Base-by-base conservation (phyloP, 2,113 vertebrate species). In the Actenoides hombroni region DNA sequence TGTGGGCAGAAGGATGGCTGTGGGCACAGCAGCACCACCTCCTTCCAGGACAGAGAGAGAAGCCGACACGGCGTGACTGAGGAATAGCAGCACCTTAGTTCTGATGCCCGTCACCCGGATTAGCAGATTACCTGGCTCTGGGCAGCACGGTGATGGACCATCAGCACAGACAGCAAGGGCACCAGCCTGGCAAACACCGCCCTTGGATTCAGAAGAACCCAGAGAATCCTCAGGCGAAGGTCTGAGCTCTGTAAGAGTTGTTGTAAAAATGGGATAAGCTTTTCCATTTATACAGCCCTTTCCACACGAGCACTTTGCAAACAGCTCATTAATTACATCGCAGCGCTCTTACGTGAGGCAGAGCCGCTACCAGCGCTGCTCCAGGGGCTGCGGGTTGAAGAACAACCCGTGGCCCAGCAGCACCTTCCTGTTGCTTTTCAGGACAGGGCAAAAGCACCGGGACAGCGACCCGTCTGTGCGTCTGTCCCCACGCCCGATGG, bases 371-470 rank as follows among this genome's bases (percentile, higher is more conserved):
- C 39, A 28, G 49, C 42, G 24, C 39, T 39, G 6, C 35, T 17
- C 46, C 31, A 4, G 67, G 9, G 2, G 0, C 1, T 1, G 7
- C 0, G 6, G 35, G 13, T 19, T 18, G 42, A 51, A 31, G 39
- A 35, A 11, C 73, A 21, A 5, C n/a, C 16, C 6, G 1, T 11
- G 40, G 6, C 23, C n/a, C n/a, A 42, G 28, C 76, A 37, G 46
- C 29, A 35, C 11, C 23, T 81, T 26, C 24, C 46, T 35, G n/a
- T 11, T 48, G 25, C n/a, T 25, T 63, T 46, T 26, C 40, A 29
- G 16, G 35, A 21, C 35, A 26, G 35, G 35, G 25, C 20, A 35
- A 42, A 40, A 24, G 49, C 1, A 3, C 13, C 31, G n/a, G 24
- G 35, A 49, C 24, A 14, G 37, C 5, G 25, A 24, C 49, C 35